phyloP scores from a whole-genome alignment of 2,113 vertebrate genomes.

The Otis tarda region DNA sequence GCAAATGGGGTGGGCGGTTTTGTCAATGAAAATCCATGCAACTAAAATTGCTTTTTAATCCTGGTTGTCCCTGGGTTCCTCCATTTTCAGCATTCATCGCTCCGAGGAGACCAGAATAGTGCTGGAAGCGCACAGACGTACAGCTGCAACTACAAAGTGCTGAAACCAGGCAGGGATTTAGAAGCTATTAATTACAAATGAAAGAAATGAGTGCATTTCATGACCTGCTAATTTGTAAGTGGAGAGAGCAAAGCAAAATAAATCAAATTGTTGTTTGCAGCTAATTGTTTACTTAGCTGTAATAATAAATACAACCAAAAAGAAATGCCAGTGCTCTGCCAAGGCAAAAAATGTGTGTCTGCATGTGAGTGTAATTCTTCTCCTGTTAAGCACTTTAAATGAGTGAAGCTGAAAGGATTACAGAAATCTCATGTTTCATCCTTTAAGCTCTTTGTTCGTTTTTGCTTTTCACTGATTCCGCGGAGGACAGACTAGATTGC shows the following conservation, averaged over 20 bases:
- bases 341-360: neutral
- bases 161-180: neutral
- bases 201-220: neutral
- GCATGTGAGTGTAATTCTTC: neutral
- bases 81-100: neutral
- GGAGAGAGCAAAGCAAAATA: neutral
- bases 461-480: neutral
- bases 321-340: neutral
- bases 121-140: neutral
- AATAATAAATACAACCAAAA: neutral
- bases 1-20: too few species aligned
- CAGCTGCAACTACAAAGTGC: neutral
- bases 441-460: neutral
- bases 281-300: conserved; percentile 6
- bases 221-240: neutral
- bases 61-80: neutral
- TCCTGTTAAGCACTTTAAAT: neutral
- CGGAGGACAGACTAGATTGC: neutral
- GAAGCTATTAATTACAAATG: conserved; percentile 16
- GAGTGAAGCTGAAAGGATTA: neutral
- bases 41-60: neutral
- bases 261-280: neutral
- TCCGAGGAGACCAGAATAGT: neutral
- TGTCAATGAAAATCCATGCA: neutral
- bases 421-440: neutral